Base-by-base conservation (phyloP, 2,797 vertebrate species). In the Atherinosoma microstoma region DNA sequence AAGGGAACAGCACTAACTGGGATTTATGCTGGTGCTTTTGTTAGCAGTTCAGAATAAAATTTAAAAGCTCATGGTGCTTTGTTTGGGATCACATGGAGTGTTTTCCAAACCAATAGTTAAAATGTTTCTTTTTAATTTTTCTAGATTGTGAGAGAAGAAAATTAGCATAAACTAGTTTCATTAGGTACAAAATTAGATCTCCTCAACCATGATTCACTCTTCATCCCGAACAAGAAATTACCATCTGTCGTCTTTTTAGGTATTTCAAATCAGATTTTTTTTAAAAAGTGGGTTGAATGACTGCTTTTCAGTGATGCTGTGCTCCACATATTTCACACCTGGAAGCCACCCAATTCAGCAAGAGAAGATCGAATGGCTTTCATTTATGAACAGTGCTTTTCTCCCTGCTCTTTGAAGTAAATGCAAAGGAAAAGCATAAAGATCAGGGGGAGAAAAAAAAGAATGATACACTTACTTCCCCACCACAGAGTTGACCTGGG, bases 401-500 rank as follows among this genome's bases (percentile, higher is more conserved):
- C 45, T 49, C 6, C 4, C 18, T 47, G 40, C 40, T 47, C 8
- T 49, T 49, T 49, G 6, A 49, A n/a, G 15, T 9, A 9, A 49
- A n/a, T 9, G 18, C 18, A 18, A n/a, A n/a, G 45, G n/a, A 53
- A 53, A 53, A 53, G 22, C 49, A 53, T 12, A 27, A 53, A 5
- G 22, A 53, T 22, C n/a, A 12, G 49, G n/a, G 63, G 42, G 35
- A 27, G 24, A 27, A 27, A 66, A 12, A 30, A 4, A 11, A 38
- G n/a, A 54, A 68, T 9, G 40, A 36, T 62, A 57, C 74, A 97
- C 98, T 98, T 92, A 99, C 98, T 98, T 99, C 85, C 96, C 97
- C 94, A 99, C 96, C 59, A 99, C 94, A 27, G 96, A 95, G 93
- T 98, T 99, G 95, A 99, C 96, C 79, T 99, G 97, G 92, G 96